Evolutionary conservation across 2,113 vertebrate genomes (phyloP), one percentile per base, ranked within the genome.

Genomic region (Dendropsophus ebraccatus): DNA sequence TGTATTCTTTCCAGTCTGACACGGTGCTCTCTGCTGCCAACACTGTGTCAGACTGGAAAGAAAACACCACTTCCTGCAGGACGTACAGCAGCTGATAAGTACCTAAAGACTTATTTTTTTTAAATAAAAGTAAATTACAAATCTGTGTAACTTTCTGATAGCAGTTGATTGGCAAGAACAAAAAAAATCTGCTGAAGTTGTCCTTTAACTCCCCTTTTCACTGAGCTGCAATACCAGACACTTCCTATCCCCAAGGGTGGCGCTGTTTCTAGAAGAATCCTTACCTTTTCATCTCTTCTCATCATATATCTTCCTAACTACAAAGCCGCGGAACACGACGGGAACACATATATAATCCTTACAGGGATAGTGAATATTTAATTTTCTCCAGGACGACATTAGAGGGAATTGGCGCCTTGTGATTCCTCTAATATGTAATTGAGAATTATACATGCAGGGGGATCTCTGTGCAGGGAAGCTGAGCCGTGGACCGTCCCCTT

Each of bases 401-500:
- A 13, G n/a, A 23, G 35, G 67, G 32, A 41, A 70, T 2, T 21
- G 47, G 3, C 10, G 28, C 17, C n/a, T 45, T 52, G 45, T 25
- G 58, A 58, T 45, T 28, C 58, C 35, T 19, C 5, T 45, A 65
- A 41, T 47, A 28, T 62, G 56, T 81, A 25, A 81, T 70, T 8
- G 78, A 41, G 78, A 58, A 81, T 62, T 62, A 81, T 79, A 54
- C n/a, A 47, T 41, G 41, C 30, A 65, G 25, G 32, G 78, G 37
- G 78, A 60, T 62, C 56, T 32, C 75, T 47, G 5, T 16, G 56
- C 56, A 1, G 21, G 21, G 78, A 56, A 47, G 23, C 37, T 2
- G 78, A 81, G 35, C 35, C 5, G 23, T 1, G 23, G 56, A 28
- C 37, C 23, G 45, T 45, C 78, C 78, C 78, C 78, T 60, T 62